Base-by-base conservation (phyloP, 2,113 vertebrate genomes). In the Megaceryle torquata region DNA sequence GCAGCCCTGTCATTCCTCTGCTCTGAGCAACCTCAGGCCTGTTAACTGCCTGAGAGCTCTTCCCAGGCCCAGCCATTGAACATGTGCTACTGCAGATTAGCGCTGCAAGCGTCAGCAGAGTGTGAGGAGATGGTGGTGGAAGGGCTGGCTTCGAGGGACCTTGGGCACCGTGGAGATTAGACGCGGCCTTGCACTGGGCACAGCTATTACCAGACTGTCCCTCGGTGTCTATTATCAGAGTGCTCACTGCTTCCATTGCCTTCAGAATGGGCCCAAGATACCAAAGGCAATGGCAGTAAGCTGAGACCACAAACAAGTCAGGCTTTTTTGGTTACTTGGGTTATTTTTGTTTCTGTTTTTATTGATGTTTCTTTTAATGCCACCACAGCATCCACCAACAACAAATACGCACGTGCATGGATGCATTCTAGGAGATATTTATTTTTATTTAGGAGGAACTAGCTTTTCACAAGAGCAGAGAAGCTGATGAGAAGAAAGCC, bases 41-140 rank as follows among this genome's bases (percentile, higher is more conserved):
- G 56, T 53, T 61, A 19, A 65, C 67, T 43, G 59, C 63, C 41
- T 10, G 0, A 64, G 31, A 1, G n/a, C 5, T 0, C 79, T 91
- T 56, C 71, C 68, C 86, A 72, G 82, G 65, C 68, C 3, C 13
- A 1, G 87, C 35, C 63, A 1, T 0, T 6, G 35, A 22, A 28
- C 90, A 74, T 53, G 67, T 97, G 97, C 85, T 60, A 4, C 1
- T n/a, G 78, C 59, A 89, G 97, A 97, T 97, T 96, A 97, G 95
- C 44, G 1, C 19, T 2, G 33, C 2, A 44, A 22, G 17, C 18
- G 7, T 37, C 84, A 2, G 29, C 26, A 12, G 31, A 29, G n/a
- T 9, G 1, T 19, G n/a, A 26, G 79, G 29, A 35, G 69, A 12
- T 3, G 4, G 35, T 8, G 68, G 80, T 1, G 7, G 5, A 22